These are phyloP conservation scores for Brachyopa scutellaris DNA, from an alignment of 2,888 invertebrate species.

Conservation along the genomic window DNA sequence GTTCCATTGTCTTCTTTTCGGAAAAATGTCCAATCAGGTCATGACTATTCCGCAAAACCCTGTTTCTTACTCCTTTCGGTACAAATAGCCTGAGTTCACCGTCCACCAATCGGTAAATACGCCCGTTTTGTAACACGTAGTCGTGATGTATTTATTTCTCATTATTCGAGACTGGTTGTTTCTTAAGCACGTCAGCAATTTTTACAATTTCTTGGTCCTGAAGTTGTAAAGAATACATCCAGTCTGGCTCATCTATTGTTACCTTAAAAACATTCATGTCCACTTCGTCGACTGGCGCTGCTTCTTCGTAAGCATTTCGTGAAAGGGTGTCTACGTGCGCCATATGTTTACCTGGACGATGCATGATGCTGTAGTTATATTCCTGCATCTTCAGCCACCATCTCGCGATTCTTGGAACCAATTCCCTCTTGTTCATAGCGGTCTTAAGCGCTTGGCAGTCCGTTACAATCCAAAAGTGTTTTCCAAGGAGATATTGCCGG, in stretches of 20 bases:
- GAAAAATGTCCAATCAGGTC: conserved; percentile 38
- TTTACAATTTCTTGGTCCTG: conserved; percentile 13
- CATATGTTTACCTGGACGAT: conserved; percentile 11
- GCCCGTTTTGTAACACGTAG: neutral
- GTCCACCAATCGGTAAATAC: conserved; percentile 10
- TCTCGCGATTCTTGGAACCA: neutral
- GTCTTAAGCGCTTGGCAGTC: conserved; percentile 17
- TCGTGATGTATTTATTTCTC: conserved; percentile 12
- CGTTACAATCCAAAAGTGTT: conserved; percentile 31
- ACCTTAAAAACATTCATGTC: conserved; percentile 36
- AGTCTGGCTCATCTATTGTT: conserved; percentile 23
- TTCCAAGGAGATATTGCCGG: conserved; percentile 37
- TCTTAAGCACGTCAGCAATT: neutral
- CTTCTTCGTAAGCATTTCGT: neutral
- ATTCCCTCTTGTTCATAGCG: conserved; percentile 10
- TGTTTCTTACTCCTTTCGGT: conserved; percentile 21
- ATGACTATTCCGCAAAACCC: conserved; percentile 27
- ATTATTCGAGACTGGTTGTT: neutral
- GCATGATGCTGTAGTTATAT: no score
- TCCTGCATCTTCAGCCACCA: no score
- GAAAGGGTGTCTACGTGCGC: conserved; percentile 31
- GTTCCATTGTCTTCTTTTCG: conserved; percentile 27
- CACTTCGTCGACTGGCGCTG: conserved; percentile 1
- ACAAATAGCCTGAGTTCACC: conserved; percentile 7
- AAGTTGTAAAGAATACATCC: conserved; percentile 28